Evolutionary conservation across 2,888 invertebrate genomes (phyloP), one percentile per base, ranked within the genome.

Genomic region (Protophormia terraenovae): DNA sequence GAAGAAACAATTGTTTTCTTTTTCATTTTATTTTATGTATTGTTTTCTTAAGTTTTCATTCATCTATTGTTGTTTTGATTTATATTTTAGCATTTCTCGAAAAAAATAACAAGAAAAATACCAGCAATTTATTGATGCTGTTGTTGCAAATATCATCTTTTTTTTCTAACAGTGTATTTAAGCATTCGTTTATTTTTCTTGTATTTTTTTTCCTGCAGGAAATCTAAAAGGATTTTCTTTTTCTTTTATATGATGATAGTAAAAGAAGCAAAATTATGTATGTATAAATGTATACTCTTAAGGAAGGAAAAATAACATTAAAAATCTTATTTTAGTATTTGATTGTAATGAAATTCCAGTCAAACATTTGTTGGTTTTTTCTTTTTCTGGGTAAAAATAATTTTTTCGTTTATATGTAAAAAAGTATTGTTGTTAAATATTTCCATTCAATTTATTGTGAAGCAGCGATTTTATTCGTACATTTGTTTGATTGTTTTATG

Each of bases 61-160:
- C 41, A 27, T 53, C 50, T 64, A 29, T 75, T 64, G 50, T 66
- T 66, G 29, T 64, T 66, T 53, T 66, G 53, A 38, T 55, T 76
- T 76, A 76, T 41, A 32, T 55, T 47, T 47, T 2, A 16, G 12
- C 16, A 3, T 69, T 12, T 67, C 32, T 22, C 16, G n/a, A 2
- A n/a, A 24, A 24, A 53, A 12, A 16, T n/a, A 29, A 32, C 19
- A 41, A 8, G 35, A 16, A 50, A 24, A 50, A 27, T 7, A 16
- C 1, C 6, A 22, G n/a, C 14, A 53, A 19, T 50, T 27, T 62
- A 73, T 62, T 38, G 16, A 53, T 53, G 47, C 12, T 5, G 12
- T 0, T 27, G 53, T 41, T 41, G 14, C 12, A 5, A n/a, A n/a
- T 4, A 53, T 27, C 55, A 41, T 12, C 4, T 50, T 50, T 32